Conservation (phyloP, 1,140 invertebrate genomes). For the Thaumetopoea pityocampa region DNA sequence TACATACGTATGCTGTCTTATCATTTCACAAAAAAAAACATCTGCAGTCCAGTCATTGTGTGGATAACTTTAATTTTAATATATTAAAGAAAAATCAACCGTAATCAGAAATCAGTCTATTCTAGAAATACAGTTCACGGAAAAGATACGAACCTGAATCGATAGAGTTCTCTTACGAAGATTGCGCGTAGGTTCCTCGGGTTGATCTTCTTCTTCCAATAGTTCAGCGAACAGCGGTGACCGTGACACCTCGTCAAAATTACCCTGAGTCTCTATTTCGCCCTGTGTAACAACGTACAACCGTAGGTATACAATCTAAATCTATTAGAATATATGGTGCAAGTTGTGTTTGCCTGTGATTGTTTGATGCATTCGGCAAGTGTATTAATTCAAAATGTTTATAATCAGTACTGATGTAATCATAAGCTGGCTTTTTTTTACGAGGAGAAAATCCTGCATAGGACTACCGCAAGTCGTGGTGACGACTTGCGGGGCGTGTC, state of each 20-base stretch:
- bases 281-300: constrained; percentile 68
- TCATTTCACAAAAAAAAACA: background rate
- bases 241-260: constrained; percentile 74
- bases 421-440: too few relatives aligned
- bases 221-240: constrained; percentile 64
- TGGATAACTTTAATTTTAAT: background rate
- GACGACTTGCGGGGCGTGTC: too few relatives aligned
- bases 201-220: constrained; percentile 52
- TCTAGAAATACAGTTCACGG: background rate
- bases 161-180: constrained; percentile 50
- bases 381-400: too few relatives aligned
- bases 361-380: too few relatives aligned
- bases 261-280: constrained; percentile 81
- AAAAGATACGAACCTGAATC: constrained; percentile 38
- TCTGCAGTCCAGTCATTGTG: too few relatives aligned
- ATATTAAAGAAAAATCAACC: too few relatives aligned
- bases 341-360: too few relatives aligned
- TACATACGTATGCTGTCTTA: background rate
- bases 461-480: too few relatives aligned
- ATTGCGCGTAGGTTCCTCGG: constrained; percentile 21
- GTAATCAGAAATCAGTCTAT: too few relatives aligned
- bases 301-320: background rate
- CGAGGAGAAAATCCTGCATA: too few relatives aligned
- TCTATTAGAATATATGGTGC: too few relatives aligned
- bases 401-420: too few relatives aligned